phyloP scores from a whole-genome alignment of 2,888 invertebrate genomes.

The Leptinotarsa haldemani region DNA sequence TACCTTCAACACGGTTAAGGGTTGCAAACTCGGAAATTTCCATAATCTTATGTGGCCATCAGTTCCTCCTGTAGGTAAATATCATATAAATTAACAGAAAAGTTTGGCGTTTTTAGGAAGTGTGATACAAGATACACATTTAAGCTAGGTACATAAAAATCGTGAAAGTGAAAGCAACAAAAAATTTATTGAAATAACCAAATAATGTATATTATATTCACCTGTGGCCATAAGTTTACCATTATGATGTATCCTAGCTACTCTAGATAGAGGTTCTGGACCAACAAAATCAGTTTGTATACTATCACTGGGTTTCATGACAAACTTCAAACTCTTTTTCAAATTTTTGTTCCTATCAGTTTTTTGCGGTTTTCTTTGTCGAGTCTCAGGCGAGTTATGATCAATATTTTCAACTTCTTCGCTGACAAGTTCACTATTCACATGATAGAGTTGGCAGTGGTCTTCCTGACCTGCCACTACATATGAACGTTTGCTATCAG shows the following conservation, averaged over 20 bases:
- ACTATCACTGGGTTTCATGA: conserved; percentile 82
- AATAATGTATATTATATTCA: conserved; percentile 37
- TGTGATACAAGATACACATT: too few relatives aligned
- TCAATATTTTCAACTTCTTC: conserved; percentile 65
- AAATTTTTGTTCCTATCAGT: conserved; percentile 69
- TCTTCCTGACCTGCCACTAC: conserved; percentile 93
- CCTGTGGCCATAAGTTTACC: conserved; percentile 87
- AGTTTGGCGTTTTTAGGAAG: too few relatives aligned
- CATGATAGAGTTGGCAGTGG: conserved; percentile 87
- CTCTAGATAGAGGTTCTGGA: conserved; percentile 86
- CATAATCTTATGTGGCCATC: conserved; percentile 90
- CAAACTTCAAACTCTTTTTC: conserved; percentile 75
- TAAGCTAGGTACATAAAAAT: too few relatives aligned
- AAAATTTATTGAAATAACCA: neutral
- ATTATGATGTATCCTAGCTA: conserved; percentile 77
- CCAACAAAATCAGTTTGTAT: conserved; percentile 86
- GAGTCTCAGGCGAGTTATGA: conserved; percentile 60
- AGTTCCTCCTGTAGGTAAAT: conserved; percentile 73
- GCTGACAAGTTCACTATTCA: conserved; percentile 67
- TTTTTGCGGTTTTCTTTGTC: conserved; percentile 70
- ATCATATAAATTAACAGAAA: neutral
- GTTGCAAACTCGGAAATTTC: conserved; percentile 85
- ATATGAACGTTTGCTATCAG: conserved; percentile 79
- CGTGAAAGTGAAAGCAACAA: too few relatives aligned
- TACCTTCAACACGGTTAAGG: conserved; percentile 77